Conservation (phyloP, 2,113 vertebrate genomes). For the Thamnophis sirtalis region DNA sequence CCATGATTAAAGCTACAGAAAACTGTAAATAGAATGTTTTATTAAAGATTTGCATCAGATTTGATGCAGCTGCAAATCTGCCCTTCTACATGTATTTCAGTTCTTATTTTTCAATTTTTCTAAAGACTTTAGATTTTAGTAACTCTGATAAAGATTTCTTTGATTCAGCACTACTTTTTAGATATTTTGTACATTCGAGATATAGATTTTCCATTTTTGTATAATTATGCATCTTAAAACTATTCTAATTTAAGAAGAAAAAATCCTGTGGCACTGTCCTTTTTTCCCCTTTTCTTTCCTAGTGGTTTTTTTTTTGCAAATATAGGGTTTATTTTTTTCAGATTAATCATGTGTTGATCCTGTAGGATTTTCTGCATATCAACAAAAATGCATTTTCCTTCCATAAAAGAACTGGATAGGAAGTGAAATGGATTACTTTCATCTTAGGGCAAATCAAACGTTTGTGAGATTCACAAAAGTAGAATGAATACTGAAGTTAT, state of each 20-base stretch:
- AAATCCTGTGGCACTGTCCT: background rate
- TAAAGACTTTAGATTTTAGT: constrained; percentile 56
- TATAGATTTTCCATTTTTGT: constrained; percentile 48
- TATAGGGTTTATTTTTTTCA: background rate
- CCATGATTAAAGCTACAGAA: constrained; percentile 40
- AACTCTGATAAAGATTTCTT: constrained; percentile 62
- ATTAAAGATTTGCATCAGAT: constrained; percentile 34
- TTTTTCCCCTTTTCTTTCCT: background rate
- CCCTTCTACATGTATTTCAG: constrained; percentile 32
- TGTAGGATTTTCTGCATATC: background rate
- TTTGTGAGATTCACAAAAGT: background rate
- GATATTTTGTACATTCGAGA: constrained; percentile 41
- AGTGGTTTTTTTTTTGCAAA: background rate
- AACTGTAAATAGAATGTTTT: constrained; percentile 14
- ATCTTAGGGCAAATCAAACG: background rate
- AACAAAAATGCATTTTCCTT: constrained; percentile 11
- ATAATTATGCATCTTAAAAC: constrained; percentile 23
- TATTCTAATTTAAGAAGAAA: constrained; percentile 28
- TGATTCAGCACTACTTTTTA: constrained; percentile 62
- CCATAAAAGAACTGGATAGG: constrained; percentile 1
- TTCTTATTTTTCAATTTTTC: constrained; percentile 27
- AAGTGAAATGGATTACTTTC: background rate
- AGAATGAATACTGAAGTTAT: background rate
- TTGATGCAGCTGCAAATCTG: constrained; percentile 26
- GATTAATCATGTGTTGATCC: too few relatives aligned